These are phyloP conservation scores for Parelbella ahira DNA, from an alignment of 2,888 invertebrate genomes.

Conservation along the genomic window DNA sequence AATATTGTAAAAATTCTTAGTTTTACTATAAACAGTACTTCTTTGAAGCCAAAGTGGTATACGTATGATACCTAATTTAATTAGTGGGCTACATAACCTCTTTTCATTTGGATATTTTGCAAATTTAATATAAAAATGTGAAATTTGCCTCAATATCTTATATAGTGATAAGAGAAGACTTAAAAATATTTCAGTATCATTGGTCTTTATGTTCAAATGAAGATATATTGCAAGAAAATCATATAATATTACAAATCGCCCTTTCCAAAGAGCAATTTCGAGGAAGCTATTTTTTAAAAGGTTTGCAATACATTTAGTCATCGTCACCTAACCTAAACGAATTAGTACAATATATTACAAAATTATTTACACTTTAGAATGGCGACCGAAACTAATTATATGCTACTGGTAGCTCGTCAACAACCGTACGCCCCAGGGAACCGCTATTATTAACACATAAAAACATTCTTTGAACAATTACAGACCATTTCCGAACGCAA, in stretches of 20 bases:
- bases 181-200: too few relatives aligned
- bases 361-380: constrained; percentile 70
- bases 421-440: constrained; percentile 19
- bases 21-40: too few relatives aligned
- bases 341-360: constrained; percentile 40
- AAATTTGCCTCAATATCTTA: too few relatives aligned
- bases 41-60: too few relatives aligned
- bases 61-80: too few relatives aligned
- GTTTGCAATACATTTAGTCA: constrained; percentile 1
- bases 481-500: constrained; percentile 54
- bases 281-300: constrained; percentile 4
- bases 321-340: constrained; percentile 30
- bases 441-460: constrained; percentile 46
- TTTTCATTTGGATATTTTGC: too few relatives aligned
- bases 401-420: constrained; percentile 51
- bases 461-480: constrained; percentile 67
- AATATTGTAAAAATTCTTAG: too few relatives aligned
- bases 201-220: too few relatives aligned
- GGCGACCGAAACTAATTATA: constrained; percentile 72
- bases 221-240: constrained; percentile 1
- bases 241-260: constrained; percentile 1
- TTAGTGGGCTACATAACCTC: too few relatives aligned
- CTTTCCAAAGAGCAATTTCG: constrained; percentile 1
- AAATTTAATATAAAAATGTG: too few relatives aligned
- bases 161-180: too few relatives aligned